Evolutionary conservation across 2,113 vertebrate genomes (phyloP).

Genomic region (Hoplias malabaricus): DNA sequence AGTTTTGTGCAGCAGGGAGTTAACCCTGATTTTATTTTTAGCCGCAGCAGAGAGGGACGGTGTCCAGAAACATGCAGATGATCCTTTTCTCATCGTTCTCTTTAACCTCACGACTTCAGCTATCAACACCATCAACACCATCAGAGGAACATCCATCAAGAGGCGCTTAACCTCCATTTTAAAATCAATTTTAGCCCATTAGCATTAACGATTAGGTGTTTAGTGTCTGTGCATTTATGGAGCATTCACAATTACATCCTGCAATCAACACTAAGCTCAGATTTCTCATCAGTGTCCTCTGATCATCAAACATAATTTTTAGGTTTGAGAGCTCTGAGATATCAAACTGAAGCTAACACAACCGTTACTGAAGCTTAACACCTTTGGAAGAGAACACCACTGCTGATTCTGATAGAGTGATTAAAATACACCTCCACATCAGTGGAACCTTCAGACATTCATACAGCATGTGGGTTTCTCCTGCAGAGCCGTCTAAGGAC

Average conservation of each 20-base stretch:
- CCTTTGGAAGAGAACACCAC: no score
- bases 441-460: no score
- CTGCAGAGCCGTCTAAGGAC: no score
- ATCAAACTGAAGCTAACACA: no score
- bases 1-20: slow-evolving; percentile 63
- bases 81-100: slow-evolving; percentile 55
- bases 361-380: no score
- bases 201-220: not conserved
- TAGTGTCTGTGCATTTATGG: not conserved
- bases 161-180: not conserved
- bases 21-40: slow-evolving; percentile 74
- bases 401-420: no score
- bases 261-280: slow-evolving; percentile 45
- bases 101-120: slow-evolving; percentile 38
- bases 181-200: not conserved
- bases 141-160: not conserved
- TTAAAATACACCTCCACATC: no score
- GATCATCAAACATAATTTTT: no score
- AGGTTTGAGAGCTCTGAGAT: no score
- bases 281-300: no score
- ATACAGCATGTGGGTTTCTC: no score
- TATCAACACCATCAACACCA: slow-evolving; percentile 28
- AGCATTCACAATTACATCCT: not conserved
- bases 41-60: slow-evolving; percentile 60
- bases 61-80: slow-evolving; percentile 57